These are phyloP conservation scores for Clivina fossor DNA, from an alignment of 2,888 invertebrate species.

Conservation along the genomic window DNA sequence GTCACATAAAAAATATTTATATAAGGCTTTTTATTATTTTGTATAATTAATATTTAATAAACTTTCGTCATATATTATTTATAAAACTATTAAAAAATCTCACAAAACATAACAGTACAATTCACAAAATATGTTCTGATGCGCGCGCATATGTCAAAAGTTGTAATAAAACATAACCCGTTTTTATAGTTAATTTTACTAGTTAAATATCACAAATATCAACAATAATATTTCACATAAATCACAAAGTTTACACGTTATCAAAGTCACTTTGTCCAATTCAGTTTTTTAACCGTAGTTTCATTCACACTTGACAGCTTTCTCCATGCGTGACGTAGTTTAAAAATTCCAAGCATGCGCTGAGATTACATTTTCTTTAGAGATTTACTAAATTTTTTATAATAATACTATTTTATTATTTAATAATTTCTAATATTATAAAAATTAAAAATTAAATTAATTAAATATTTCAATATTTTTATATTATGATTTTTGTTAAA, in stretches of 20 bases:
- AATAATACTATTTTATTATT: too few species aligned
- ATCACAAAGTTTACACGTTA: slow-evolving; percentile 7
- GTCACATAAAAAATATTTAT: too few species aligned
- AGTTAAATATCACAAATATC: not conserved
- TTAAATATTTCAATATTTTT: not conserved
- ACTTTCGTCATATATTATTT: slow-evolving; percentile 13
- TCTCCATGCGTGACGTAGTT: slow-evolving; percentile 46
- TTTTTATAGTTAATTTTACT: slow-evolving; percentile 7
- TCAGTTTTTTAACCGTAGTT: slow-evolving; percentile 20
- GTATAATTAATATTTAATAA: not conserved
- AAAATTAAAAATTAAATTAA: not conserved
- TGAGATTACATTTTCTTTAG: too few species aligned
- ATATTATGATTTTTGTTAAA: too few species aligned
- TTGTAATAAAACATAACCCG: slow-evolving; percentile 10
- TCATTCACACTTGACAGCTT: slow-evolving; percentile 41
- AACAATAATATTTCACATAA: not conserved
- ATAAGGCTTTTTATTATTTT: not conserved
- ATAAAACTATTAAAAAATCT: slow-evolving; percentile 14
- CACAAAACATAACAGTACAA: slow-evolving; percentile 33
- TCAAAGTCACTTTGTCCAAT: slow-evolving; percentile 14
- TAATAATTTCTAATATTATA: slow-evolving; percentile 1
- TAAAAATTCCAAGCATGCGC: slow-evolving; percentile 36
- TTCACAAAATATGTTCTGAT: slow-evolving; percentile 25
- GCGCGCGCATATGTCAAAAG: slow-evolving; percentile 31
- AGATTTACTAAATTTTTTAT: too few species aligned